phyloP scores from a whole-genome alignment of 1,140 invertebrate species.

The Charaxes varanes region DNA sequence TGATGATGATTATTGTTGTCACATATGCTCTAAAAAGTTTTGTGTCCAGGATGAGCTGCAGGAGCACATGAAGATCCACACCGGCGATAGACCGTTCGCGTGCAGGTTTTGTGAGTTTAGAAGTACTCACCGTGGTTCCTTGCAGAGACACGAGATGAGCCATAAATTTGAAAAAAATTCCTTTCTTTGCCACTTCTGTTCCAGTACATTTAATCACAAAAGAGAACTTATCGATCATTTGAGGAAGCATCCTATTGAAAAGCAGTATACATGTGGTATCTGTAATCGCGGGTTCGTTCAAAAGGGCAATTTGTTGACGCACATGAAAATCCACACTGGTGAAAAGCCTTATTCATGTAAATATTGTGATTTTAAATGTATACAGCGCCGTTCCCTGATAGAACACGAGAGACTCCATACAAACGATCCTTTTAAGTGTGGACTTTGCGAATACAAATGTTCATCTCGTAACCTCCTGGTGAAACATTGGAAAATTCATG shows the following conservation, averaged over 20 bases:
- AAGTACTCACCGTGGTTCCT: too few relatives aligned
- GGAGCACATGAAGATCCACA: not conserved
- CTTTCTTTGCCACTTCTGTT: too few relatives aligned
- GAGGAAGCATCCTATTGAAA: not conserved
- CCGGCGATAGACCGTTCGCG: not conserved
- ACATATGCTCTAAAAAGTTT: too few relatives aligned
- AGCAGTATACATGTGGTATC: not conserved
- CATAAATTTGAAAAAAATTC: too few relatives aligned
- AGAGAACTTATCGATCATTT: not conserved
- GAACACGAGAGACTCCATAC: too few relatives aligned
- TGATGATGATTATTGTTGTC: too few relatives aligned
- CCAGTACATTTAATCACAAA: too few relatives aligned
- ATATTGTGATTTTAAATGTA: constrained; percentile 1
- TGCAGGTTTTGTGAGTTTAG: too few relatives aligned
- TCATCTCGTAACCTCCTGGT: constrained; percentile 3
- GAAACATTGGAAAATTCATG: too few relatives aligned
- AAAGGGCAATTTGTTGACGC: not conserved
- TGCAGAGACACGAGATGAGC: too few relatives aligned
- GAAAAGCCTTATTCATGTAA: not conserved
- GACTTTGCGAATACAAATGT: constrained; percentile 1
- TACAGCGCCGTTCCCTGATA: constrained; percentile 3
- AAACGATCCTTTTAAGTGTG: not conserved
- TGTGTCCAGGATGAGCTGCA: too few relatives aligned
- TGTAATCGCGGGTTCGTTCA: not conserved
- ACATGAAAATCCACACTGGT: not conserved